Percentiles rank a stretch among this genome's conserved stretches.
Evolutionary conservation across 2,888 invertebrate species (phyloP).

Genomic region (Coremacera marginata): DNA sequence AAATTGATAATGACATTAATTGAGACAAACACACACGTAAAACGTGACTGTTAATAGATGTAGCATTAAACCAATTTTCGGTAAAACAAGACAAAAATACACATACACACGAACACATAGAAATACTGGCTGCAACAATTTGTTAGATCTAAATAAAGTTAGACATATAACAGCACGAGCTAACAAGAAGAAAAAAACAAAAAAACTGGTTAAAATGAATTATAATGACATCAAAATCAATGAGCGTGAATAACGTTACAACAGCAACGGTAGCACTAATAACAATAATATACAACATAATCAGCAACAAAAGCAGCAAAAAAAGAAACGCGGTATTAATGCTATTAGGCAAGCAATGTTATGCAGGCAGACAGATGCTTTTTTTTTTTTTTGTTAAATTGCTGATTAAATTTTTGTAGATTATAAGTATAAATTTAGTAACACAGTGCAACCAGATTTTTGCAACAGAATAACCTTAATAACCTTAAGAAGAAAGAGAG

Average conservation of each 20-base stretch:
- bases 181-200: not conserved
- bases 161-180: constrained; percentile 18
- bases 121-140: too few species aligned
- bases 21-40: too few species aligned
- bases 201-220: not conserved
- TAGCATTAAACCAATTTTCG: too few species aligned
- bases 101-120: too few species aligned
- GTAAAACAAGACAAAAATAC: too few species aligned
- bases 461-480: not conserved
- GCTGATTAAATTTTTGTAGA: not conserved
- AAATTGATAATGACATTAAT: too few species aligned
- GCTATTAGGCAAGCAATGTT: constrained; percentile 33
- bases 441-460: not conserved
- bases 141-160: not conserved
- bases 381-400: not conserved
- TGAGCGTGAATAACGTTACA: constrained; percentile 23
- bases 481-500: not conserved
- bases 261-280: constrained; percentile 9
- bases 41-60: too few species aligned
- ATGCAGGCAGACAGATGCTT: constrained; percentile 7
- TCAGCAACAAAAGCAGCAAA: constrained; percentile 3
- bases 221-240: constrained; percentile 26
- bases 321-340: not conserved
- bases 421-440: not conserved
- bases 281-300: not conserved